Conservation (phyloP, 2,888 invertebrate genomes). For the Margaritifera margaritifera region DNA sequence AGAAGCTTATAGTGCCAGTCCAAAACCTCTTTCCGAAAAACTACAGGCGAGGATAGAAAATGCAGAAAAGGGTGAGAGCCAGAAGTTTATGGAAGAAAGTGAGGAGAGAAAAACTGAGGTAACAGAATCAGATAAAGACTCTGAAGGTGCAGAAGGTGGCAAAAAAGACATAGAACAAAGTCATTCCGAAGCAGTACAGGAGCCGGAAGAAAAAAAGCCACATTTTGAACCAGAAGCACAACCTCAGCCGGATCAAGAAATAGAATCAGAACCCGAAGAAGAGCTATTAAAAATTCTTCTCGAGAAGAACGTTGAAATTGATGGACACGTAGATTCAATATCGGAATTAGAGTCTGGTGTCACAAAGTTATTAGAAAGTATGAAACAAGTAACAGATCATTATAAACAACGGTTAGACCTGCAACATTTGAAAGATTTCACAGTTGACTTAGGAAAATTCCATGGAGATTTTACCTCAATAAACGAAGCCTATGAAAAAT, state of each 20-base stretch:
- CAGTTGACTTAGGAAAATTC: conserved; percentile 43
- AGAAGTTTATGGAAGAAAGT: too few relatives aligned
- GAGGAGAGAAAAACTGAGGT: background rate
- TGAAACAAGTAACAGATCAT: conserved; percentile 37
- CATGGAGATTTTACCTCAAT: conserved; percentile 43
- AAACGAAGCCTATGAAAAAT: conserved; percentile 40
- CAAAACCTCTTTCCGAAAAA: background rate
- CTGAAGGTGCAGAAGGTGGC: conserved; percentile 1
- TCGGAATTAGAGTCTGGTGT: conserved; percentile 32
- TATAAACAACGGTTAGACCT: conserved; percentile 33
- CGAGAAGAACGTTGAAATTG: conserved; percentile 37
- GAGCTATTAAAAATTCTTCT: conserved; percentile 30
- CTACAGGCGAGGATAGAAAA: conserved; percentile 1
- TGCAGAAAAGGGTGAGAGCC: background rate
- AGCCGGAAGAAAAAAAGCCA: conserved; percentile 7
- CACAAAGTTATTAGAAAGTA: conserved; percentile 30
- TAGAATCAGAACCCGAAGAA: conserved; percentile 15
- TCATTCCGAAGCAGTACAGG: background rate
- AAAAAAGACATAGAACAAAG: background rate
- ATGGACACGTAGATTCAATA: conserved; percentile 34
- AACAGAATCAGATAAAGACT: conserved; percentile 4
- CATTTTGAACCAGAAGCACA: conserved; percentile 11
- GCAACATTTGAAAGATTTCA: conserved; percentile 43
- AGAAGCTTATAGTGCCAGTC: background rate
- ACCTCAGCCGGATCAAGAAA: conserved; percentile 10